Evolutionary conservation across 2,888 invertebrate species (phyloP), one percentile per base, ranked within the genome.

Genomic region (Xylocampa areola): DNA sequence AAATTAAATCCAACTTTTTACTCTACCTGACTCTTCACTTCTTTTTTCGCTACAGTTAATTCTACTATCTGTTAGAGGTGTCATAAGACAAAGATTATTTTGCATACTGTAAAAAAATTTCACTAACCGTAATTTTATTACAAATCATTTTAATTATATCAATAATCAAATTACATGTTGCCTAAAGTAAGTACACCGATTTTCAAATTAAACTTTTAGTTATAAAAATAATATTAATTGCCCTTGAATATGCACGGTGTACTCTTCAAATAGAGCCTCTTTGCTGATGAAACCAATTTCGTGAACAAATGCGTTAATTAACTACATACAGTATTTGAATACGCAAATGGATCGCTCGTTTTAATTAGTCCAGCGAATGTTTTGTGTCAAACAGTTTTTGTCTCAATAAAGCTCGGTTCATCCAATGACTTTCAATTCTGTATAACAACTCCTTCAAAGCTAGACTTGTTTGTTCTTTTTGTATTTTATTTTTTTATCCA

Each of bases 271-370:
- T 32, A 10, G 17, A 52, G 47, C 35, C 43, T 47, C 57, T 51
- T 63, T 59, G 37, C 44, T 61, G 51, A 64, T 61, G 51, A 72
- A 63, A 63, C 60, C 60, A 73, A 69, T 76, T 69, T 61, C 19
- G 54, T 55, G 58, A 73, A 66, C 73, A 76, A 73, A 72, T 60
- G 60, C 58, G 52, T 61, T 73, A 76, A 75, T 73, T 75, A 73
- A 73, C 58, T 58, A 61, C 62, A 60, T 55, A 51, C 55, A 52
- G 40, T 63, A 66, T 72, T 75, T 72, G 63, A 72, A 75, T 75
- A 76, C 60, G 51, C 53, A 66, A 73, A 75, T 73, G 49, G 47
- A 63, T 73, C 40, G 58, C 30, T 57, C 44, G 53, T 72, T 73
- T 73, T 75, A 73, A 73, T 75, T 73, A 73, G 62, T 59, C 66